Evolutionary conservation across 2,113 vertebrate genomes (phyloP), one percentile per base, ranked within the genome.

Genomic region (Xiphophorus maculatus): DNA sequence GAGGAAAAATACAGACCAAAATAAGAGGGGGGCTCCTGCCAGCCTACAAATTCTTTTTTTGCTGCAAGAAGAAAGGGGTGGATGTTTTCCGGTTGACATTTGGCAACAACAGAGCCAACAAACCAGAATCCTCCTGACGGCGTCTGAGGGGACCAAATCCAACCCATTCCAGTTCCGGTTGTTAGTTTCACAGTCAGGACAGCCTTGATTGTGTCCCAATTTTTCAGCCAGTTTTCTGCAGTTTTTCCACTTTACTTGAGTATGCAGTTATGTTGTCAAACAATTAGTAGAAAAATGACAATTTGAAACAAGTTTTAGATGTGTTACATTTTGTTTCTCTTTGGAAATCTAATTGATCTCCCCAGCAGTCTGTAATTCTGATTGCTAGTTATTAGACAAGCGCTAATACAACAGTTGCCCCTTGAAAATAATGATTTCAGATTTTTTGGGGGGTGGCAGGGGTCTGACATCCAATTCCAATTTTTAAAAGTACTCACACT

Each of bases 71-170:
- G 82, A 35, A 64, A 12, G 68, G 68, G 32, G 73, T 58, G 67
- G 44, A 1, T 51, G 54, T 80, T 81, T 73, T 82, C 83, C 86
- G 73, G 83, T 80, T 81, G 84, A 84, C 68, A 77, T 35, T 73
- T 48, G 44, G 44, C 14, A 48, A 48, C 44, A 66, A 68, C 81
- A 33, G 40, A 85, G 80, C 80, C 82, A 90, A 80, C 81, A 82
- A 86, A 84, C 44, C 44, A 48, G 14, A 48, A 48, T 48, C 17
- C 44, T 48, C 44, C 44, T 48, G 44, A 48, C 80, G 29, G 44
- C 10, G 69, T 83, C 71, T 63, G 82, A 84, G 82, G 69, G 76
- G 79, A 82, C 87, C 84, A 72, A 80, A 80, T 83, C 78, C 72
- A 83, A 77, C 71, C 70, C 27, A 42, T 85, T 28, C 77, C 85